A percentile compares a stretch with the other conserved stretches of the same genome.
phyloP scores from a whole-genome alignment of 2,797 vertebrate genomes.

The Chanos chanos region DNA sequence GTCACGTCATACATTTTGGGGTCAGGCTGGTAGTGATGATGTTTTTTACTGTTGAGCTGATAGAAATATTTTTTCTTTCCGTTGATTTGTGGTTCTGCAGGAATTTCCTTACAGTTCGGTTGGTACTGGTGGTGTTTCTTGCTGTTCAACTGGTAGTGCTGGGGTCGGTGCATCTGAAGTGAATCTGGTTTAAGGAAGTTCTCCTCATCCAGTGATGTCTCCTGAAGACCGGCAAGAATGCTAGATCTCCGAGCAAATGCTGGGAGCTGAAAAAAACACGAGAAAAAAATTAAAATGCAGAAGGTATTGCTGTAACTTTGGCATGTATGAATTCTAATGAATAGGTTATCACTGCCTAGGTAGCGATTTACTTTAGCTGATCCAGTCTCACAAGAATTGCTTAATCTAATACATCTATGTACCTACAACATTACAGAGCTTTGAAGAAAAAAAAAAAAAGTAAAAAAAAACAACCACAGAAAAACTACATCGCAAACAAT shows the following conservation, averaged over 20 bases:
- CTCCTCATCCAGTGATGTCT: constrained; percentile 74
- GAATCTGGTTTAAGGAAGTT: constrained; percentile 74
- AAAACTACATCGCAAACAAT: too few species aligned
- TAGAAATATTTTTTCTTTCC: constrained; percentile 93
- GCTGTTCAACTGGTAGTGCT: constrained; percentile 96
- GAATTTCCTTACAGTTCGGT: constrained; percentile 82
- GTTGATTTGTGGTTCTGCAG: constrained; percentile 77
- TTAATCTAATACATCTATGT: too few species aligned
- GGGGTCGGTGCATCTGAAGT: constrained; percentile 75
- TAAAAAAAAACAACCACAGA: too few species aligned
- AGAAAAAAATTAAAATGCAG: constrained; percentile 18
- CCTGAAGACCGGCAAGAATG: constrained; percentile 84
- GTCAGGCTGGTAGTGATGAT: constrained; percentile 94
- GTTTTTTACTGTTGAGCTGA: constrained; percentile 97
- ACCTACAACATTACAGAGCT: too few species aligned
- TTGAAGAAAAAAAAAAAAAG: too few species aligned
- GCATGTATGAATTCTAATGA: too few species aligned
- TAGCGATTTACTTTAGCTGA: too few species aligned
- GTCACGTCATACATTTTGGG: constrained; percentile 76
- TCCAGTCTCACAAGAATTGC: too few species aligned
- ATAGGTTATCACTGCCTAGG: too few species aligned
- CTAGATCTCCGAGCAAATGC: constrained; percentile 92
- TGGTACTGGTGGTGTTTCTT: constrained; percentile 98
- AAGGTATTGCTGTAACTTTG: too few species aligned
- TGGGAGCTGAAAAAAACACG: constrained; percentile 74